A percentile compares a stretch with the other conserved stretches of the same genome.
Conservation (phyloP, 2,797 vertebrate species). For the Coccyzus lansbergi region DNA sequence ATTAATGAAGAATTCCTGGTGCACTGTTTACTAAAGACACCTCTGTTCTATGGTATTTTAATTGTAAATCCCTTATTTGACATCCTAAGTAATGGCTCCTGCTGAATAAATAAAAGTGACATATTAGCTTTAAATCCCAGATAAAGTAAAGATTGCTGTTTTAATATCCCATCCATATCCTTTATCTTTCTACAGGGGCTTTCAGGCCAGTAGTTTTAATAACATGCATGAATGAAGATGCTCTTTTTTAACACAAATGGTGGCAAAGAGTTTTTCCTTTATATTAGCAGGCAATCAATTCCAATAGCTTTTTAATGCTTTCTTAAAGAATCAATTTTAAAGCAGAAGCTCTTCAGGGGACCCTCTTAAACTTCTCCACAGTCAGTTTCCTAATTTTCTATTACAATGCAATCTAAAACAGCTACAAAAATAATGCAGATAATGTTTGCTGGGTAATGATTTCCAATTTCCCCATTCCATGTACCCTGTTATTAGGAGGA, state of each 20-base stretch:
- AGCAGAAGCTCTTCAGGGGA: slow-evolving; percentile 84
- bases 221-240: slow-evolving; percentile 90
- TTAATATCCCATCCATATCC: slow-evolving; percentile 84
- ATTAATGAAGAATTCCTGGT: slow-evolving; percentile 76
- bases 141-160: slow-evolving; percentile 81
- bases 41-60: slow-evolving; percentile 76
- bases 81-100: slow-evolving; percentile 85
- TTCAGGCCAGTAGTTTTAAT: slow-evolving; percentile 90
- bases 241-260: slow-evolving; percentile 83
- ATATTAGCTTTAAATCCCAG: slow-evolving; percentile 83
- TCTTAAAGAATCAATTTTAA: slow-evolving; percentile 87
- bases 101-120: slow-evolving; percentile 83
- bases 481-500: slow-evolving; percentile 89
- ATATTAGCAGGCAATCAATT: slow-evolving; percentile 90
- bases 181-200: slow-evolving; percentile 84
- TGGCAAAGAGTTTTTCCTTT: slow-evolving; percentile 81
- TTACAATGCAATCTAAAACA: slow-evolving; percentile 84
- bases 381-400: slow-evolving; percentile 83
- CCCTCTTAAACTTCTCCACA: slow-evolving; percentile 82
- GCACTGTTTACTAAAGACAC: slow-evolving; percentile 79
- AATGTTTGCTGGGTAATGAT: slow-evolving; percentile 92
- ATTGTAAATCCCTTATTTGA: slow-evolving; percentile 80
- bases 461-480: slow-evolving; percentile 88
- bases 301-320: slow-evolving; percentile 89
- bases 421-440: slow-evolving; percentile 89